Base-by-base conservation (phyloP, 1,140 invertebrate species). In the Aphis gossypii region DNA sequence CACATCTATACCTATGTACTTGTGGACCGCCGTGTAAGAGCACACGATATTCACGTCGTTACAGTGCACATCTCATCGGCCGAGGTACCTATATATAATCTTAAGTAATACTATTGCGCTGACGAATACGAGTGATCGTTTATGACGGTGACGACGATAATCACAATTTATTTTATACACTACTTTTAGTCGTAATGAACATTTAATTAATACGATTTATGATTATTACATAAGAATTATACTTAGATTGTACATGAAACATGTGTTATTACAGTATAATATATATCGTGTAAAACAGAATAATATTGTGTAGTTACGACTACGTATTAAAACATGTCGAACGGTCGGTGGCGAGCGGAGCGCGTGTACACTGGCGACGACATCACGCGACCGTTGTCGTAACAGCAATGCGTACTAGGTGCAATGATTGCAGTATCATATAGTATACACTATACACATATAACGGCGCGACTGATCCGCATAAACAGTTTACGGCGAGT, bases 1-100 rank as follows among this genome's bases (percentile, higher is more conserved):
- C 94, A 94, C 94, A 94, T 94, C 82, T 51, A 44, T 90, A 21
- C 23, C 23, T 41, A 54, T 46, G 89, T 23, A 25, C 54, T 35
- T 14, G 38, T 23, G 56, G 23, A 25, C 38, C 38, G 90, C 89
- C 21, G 48, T 25, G 21, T 23, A 35, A 56, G 51, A 38, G 30
- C 46, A 41, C 87, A 46, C 89, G 89, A 90, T 76, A 20, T 76
- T 60, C 51, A 90, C 89, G 89, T n/a, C n/a, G 90, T 30, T 60
- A 44, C 84, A 25, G 44, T 18, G 44, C 30, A 87, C 44, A n/a
- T 84, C 38, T 41, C 2, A 20, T n/a, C 38, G 23, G 76, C 35
- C 35, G 7, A 9, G 35, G 21, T 84, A 30, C 21, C 82, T 23
- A 84, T 14, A 30, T 41, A 38, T 82, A 8, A 38, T 83, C 60